These are phyloP conservation scores for Esperia sulphurella DNA, from an alignment of 2,888 invertebrate species.

Conservation along the genomic window DNA sequence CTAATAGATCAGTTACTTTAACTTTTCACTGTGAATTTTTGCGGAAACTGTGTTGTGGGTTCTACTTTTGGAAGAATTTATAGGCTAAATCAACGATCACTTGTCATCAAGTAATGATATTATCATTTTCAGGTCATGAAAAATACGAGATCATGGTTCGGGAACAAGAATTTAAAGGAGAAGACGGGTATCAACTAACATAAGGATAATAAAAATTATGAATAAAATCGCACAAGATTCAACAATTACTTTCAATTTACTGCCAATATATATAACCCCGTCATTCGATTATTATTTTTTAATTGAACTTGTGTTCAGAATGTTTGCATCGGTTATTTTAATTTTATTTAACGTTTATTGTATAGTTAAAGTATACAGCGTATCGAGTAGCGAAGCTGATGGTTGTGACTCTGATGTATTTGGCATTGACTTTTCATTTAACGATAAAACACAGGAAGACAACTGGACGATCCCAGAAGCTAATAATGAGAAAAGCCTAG, in stretches of 20 bases:
- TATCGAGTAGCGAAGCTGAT: no score
- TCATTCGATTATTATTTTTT: background rate
- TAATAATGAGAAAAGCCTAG: background rate
- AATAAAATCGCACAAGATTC: background rate
- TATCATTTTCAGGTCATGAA: slow-evolving; percentile 41
- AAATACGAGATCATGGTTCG: slow-evolving; percentile 35
- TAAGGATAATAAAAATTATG: slow-evolving; percentile 10
- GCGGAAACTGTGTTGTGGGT: no score
- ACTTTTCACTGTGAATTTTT: no score
- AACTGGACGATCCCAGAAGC: background rate
- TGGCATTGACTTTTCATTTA: background rate
- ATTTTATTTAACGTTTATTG: background rate
- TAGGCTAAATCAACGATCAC: no score
- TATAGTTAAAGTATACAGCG: background rate
- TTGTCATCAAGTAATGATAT: no score
- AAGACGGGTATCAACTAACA: slow-evolving; percentile 35
- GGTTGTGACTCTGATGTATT: background rate
- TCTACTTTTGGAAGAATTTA: no score
- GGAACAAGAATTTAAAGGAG: slow-evolving; percentile 38
- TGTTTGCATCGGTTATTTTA: background rate
- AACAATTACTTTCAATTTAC: no score
- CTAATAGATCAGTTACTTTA: no score
- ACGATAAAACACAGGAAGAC: background rate
- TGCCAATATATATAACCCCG: background rate
- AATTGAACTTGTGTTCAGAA: background rate